These are phyloP conservation scores for Parnassius glacialis DNA, from an alignment of 2,888 invertebrate species.

Conservation along the genomic window DNA sequence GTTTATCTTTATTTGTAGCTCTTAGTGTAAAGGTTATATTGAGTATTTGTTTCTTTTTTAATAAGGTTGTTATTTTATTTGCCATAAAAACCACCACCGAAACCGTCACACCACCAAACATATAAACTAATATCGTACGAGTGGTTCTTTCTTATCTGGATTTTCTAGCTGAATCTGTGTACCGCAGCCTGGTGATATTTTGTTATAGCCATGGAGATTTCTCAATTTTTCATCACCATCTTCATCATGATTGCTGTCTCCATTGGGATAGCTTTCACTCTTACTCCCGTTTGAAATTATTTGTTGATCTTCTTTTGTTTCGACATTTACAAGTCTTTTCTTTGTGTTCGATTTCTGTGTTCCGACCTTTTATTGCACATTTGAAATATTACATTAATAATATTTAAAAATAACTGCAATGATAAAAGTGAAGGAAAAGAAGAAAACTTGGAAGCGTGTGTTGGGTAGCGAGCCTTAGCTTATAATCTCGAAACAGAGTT, in stretches of 20 bases:
- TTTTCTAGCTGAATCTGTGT: constrained; percentile 65
- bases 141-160: constrained; percentile 61
- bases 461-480: no score
- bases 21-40: no score
- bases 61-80: no score
- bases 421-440: no score
- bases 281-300: constrained; percentile 29
- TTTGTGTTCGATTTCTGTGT: constrained; percentile 45
- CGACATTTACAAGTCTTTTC: constrained; percentile 36
- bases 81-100: background rate
- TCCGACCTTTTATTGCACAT: constrained; percentile 43
- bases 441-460: no score
- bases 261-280: constrained; percentile 24
- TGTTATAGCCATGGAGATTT: constrained; percentile 62
- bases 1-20: no score
- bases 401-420: background rate
- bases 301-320: constrained; percentile 27
- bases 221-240: constrained; percentile 38
- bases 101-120: constrained; percentile 32
- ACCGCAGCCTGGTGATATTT: constrained; percentile 60
- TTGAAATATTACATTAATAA: background rate
- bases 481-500: no score
- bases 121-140: constrained; percentile 50
- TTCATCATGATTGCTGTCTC: constrained; percentile 25
- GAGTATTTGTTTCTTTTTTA: no score